Conservation (phyloP, 2,113 vertebrate species). For the Anguilla rostrata region DNA sequence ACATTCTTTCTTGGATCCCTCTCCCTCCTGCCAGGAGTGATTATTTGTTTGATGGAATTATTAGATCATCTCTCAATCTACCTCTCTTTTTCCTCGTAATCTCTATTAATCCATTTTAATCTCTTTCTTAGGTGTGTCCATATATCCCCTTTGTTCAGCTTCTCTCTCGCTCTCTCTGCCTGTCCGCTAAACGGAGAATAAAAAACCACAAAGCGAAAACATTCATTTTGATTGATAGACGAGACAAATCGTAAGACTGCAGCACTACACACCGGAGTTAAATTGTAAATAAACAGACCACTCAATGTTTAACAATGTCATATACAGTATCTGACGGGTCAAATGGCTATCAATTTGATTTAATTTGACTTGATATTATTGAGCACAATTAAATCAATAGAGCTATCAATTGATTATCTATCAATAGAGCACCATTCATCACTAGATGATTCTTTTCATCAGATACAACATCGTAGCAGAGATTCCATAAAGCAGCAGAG, state of each 20-base stretch:
- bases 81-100: conserved; percentile 35
- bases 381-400: too few relatives aligned
- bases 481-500: background rate
- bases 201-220: conserved; percentile 13
- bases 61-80: conserved; percentile 49
- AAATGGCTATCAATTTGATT: too few relatives aligned
- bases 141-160: conserved; percentile 31
- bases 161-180: conserved; percentile 21
- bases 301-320: background rate
- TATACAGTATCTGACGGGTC: background rate
- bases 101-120: conserved; percentile 58
- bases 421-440: background rate
- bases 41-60: conserved; percentile 32
- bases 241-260: background rate
- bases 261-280: background rate
- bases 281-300: background rate
- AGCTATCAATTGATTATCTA: too few relatives aligned
- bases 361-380: too few relatives aligned
- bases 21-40: conserved; percentile 29
- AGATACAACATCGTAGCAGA: background rate
- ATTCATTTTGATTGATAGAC: background rate
- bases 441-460: background rate
- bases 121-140: conserved; percentile 49
- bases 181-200: conserved; percentile 11
- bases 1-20: conserved; percentile 29